A percentile compares a stretch with the other conserved stretches of the same genome.
Conservation (phyloP, 2,113 vertebrate genomes). For the Thermophis baileyi region DNA sequence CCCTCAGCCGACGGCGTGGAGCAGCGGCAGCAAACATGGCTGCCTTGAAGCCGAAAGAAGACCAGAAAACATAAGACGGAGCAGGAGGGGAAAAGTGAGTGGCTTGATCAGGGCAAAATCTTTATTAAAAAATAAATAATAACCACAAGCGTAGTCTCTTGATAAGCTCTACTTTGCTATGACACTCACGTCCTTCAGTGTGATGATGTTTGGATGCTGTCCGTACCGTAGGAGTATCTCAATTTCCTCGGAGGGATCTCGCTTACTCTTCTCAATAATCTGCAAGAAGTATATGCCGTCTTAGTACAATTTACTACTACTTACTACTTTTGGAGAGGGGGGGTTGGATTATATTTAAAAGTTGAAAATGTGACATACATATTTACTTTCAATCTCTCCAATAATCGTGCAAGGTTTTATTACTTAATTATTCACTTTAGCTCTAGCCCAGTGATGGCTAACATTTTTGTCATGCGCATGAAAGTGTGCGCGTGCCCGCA, state of each 20-base stretch:
- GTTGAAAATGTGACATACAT: not conserved
- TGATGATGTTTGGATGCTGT: constrained; percentile 98
- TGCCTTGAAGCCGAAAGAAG: too few relatives aligned
- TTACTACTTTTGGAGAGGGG: not conserved
- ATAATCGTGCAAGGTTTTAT: not conserved
- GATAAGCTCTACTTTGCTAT: not conserved
- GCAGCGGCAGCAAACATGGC: too few relatives aligned
- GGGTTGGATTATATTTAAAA: not conserved
- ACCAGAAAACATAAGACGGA: too few relatives aligned
- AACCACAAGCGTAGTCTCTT: not conserved
- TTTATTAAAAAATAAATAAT: too few relatives aligned
- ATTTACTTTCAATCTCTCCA: not conserved
- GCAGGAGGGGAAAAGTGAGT: too few relatives aligned
- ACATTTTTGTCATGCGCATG: too few relatives aligned
- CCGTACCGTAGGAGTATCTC: constrained; percentile 95
- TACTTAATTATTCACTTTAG: not conserved
- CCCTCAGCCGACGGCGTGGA: too few relatives aligned
- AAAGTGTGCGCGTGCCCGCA: too few relatives aligned
- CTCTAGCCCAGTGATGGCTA: not conserved
- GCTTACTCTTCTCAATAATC: constrained; percentile 95
- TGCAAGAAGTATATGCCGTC: constrained; percentile 38
- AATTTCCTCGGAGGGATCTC: constrained; percentile 95
- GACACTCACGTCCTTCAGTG: constrained; percentile 90
- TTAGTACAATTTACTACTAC: not conserved
- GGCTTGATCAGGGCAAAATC: too few relatives aligned